These are phyloP conservation scores for Salpingus planirostris DNA, from an alignment of 2,888 invertebrate genomes.

Conservation along the genomic window DNA sequence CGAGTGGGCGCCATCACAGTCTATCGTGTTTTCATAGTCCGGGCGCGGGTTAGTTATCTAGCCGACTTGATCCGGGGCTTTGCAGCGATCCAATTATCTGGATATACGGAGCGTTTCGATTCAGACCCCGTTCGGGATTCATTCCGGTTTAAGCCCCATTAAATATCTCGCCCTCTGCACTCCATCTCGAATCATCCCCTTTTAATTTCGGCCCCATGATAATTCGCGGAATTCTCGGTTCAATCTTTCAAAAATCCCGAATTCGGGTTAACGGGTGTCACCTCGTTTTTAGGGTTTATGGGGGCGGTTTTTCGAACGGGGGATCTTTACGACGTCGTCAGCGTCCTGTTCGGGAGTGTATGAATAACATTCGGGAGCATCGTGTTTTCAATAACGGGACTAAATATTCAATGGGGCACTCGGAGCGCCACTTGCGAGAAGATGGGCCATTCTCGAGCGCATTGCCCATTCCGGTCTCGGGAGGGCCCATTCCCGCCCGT, in stretches of 20 bases:
- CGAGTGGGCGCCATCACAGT: constrained; percentile 25
- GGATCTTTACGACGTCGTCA: constrained; percentile 29
- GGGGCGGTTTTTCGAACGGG: constrained; percentile 5
- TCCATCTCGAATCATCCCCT: constrained; percentile 15
- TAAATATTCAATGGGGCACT: constrained; percentile 42
- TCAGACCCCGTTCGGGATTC: constrained; percentile 38
- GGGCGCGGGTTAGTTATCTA: constrained; percentile 40
- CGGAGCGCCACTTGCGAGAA: constrained; percentile 34
- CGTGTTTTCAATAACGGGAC: constrained; percentile 41
- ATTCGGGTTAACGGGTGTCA: no score
- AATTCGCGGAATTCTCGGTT: no score
- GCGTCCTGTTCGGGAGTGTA: constrained; percentile 31
- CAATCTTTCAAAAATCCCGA: no score
- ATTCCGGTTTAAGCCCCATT: constrained; percentile 32
- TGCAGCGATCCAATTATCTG: constrained; percentile 41
- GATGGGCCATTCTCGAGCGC: constrained; percentile 37
- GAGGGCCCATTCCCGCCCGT: constrained; percentile 36
- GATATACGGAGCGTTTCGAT: constrained; percentile 42
- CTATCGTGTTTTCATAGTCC: constrained; percentile 32
- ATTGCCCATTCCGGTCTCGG: constrained; percentile 40
- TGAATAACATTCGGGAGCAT: constrained; percentile 36
- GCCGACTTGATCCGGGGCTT: constrained; percentile 40
- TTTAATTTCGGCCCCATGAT: no score
- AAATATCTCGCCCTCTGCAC: constrained; percentile 29
- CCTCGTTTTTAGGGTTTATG: no score